These are phyloP conservation scores for Psix sp. DNA, from an alignment of 1,140 invertebrate genomes.

Conservation along the genomic window DNA sequence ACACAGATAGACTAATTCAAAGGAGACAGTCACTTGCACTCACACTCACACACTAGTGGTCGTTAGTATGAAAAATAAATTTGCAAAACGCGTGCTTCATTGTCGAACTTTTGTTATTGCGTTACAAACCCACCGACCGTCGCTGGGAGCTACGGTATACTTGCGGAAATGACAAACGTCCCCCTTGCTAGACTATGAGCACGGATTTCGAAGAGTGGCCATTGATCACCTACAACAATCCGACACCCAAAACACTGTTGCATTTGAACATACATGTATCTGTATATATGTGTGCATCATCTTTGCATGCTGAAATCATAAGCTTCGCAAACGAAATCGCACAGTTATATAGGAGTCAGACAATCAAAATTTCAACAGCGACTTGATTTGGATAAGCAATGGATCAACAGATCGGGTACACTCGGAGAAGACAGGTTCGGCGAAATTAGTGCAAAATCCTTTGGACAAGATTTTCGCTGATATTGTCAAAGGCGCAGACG, in stretches of 20 bases:
- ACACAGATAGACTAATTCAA: slow-evolving; percentile 16
- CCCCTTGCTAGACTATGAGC: too few species aligned
- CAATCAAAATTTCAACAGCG: too few species aligned
- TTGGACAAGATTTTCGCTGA: slow-evolving; percentile 13
- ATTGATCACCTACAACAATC: slow-evolving; percentile 10
- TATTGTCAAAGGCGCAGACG: slow-evolving; percentile 17
- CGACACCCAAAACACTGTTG: slow-evolving; percentile 1
- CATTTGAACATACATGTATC: slow-evolving; percentile 16
- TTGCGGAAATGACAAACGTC: too few species aligned
- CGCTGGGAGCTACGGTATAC: too few species aligned
- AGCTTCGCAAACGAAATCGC: too few species aligned
- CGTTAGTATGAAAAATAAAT: slow-evolving; percentile 35
- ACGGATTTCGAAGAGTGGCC: too few species aligned
- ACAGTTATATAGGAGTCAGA: too few species aligned
- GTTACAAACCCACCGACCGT: too few species aligned
- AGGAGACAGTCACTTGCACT: slow-evolving; percentile 7
- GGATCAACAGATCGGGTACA: too few species aligned
- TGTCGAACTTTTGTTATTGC: slow-evolving; percentile 42
- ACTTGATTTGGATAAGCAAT: too few species aligned
- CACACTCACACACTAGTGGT: slow-evolving; percentile 10
- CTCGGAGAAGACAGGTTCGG: not conserved
- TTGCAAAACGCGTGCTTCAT: slow-evolving; percentile 28
- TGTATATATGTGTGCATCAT: slow-evolving; percentile 35
- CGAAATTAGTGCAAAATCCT: slow-evolving; percentile 1
- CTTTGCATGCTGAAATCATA: not conserved